Conservation (phyloP, 2,888 invertebrate genomes). For the Sarcophaga variegata region DNA sequence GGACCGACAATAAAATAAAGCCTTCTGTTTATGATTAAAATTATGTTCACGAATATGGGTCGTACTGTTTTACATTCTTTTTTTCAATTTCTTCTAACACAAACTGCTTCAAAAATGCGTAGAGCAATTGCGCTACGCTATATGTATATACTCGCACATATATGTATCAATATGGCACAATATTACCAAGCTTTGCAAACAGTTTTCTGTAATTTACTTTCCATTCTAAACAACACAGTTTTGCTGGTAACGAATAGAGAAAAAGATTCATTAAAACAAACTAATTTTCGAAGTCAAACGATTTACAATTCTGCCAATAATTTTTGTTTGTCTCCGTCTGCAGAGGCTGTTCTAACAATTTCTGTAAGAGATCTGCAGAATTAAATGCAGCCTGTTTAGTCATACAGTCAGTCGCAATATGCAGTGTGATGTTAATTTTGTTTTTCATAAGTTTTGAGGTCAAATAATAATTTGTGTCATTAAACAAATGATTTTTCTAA, state of each 20-base stretch:
- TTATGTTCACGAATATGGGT: no score
- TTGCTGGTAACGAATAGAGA: background rate
- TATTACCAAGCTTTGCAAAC: no score
- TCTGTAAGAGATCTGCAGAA: background rate
- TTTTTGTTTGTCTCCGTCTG: background rate
- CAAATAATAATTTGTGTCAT: constrained; percentile 69
- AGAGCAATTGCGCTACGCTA: no score
- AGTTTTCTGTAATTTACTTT: no score
- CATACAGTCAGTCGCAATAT: constrained; percentile 48
- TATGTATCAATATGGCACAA: no score
- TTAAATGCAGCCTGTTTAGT: constrained; percentile 38
- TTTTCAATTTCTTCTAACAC: no score
- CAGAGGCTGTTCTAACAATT: background rate
- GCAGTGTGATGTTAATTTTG: background rate
- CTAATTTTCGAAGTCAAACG: constrained; percentile 12
- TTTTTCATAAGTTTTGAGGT: constrained; percentile 62
- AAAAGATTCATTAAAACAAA: background rate
- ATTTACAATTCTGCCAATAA: background rate
- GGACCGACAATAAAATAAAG: no score
- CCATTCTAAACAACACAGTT: no score
- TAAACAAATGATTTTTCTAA: constrained; percentile 60
- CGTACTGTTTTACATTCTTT: no score
- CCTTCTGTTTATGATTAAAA: no score
- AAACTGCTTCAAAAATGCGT: no score
- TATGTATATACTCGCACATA: no score